A percentile compares a stretch with the other conserved stretches of the same genome.
phyloP scores from a whole-genome alignment of 1,140 invertebrate genomes.

The Caerostris extrusa region DNA sequence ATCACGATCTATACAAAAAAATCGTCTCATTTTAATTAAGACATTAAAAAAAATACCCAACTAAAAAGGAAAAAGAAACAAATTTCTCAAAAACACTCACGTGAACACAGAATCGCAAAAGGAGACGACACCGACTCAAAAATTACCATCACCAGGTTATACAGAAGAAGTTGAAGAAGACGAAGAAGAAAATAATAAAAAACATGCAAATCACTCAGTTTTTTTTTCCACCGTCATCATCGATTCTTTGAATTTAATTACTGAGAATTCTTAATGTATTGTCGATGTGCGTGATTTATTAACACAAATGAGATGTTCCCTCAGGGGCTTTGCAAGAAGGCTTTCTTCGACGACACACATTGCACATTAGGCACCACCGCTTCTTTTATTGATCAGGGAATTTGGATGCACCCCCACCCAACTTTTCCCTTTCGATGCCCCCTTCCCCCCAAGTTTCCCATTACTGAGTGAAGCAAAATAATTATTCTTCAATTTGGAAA shows the following conservation, averaged over 20 bases:
- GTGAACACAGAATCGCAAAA: background rate
- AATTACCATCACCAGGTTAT: slow-evolving; percentile 13
- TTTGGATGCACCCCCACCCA: background rate
- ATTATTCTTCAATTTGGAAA: slow-evolving; percentile 59
- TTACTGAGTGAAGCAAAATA: slow-evolving; percentile 52
- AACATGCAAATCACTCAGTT: background rate
- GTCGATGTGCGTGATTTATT: slow-evolving; percentile 68
- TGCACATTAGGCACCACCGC: slow-evolving; percentile 9
- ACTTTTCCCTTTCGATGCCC: background rate
- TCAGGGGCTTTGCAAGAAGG: background rate
- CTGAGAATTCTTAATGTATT: slow-evolving; percentile 61
- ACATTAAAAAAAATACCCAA: background rate
- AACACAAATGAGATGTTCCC: slow-evolving; percentile 64
- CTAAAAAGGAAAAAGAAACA: too few species aligned
- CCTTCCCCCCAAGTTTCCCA: background rate
- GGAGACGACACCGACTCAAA: slow-evolving; percentile 2
- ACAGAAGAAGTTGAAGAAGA: background rate
- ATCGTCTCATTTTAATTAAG: slow-evolving; percentile 23
- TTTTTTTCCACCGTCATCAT: background rate
- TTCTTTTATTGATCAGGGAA: slow-evolving; percentile 24
- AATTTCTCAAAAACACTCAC: background rate
- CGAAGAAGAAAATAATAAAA: background rate
- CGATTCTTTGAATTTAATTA: slow-evolving; percentile 69
- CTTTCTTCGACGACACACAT: background rate
- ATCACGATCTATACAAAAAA: background rate